Conservation (phyloP, 2,113 vertebrate genomes). For the Zeus faber region DNA sequence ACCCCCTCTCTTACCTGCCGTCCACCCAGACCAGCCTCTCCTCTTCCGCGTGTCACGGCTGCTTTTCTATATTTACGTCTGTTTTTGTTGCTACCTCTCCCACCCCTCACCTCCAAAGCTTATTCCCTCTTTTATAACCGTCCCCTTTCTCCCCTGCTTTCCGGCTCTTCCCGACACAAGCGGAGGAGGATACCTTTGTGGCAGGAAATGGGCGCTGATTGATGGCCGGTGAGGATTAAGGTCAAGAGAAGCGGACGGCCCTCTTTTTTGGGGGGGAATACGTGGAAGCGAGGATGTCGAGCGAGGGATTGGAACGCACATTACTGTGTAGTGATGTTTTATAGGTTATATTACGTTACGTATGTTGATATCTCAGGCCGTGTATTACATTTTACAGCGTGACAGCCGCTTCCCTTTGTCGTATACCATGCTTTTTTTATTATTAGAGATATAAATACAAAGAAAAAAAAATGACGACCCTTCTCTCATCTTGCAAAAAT, state of each 20-base stretch:
- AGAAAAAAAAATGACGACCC: too few species aligned
- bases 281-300: background rate
- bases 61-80: conserved; percentile 20
- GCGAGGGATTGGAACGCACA: too few species aligned
- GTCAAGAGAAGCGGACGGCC: conserved; percentile 10
- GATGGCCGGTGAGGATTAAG: conserved; percentile 30
- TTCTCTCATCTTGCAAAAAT: too few species aligned
- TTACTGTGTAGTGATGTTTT: too few species aligned
- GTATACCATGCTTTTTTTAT: too few species aligned
- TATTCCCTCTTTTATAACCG: background rate
- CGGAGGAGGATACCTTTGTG: conserved; percentile 22
- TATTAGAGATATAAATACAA: too few species aligned
- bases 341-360: too few species aligned
- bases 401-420: too few species aligned
- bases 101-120: background rate
- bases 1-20: conserved; percentile 34
- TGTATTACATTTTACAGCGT: too few species aligned
- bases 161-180: conserved; percentile 8
- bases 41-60: conserved; percentile 13
- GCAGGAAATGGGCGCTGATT: conserved; percentile 38
- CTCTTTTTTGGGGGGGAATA: conserved; percentile 1
- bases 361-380: too few species aligned
- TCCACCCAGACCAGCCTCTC: conserved; percentile 34
- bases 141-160: background rate
- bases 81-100: conserved; percentile 8